A percentile compares a stretch with the other conserved stretches of the same genome.
phyloP scores from a whole-genome alignment of 1,140 invertebrate genomes.

The Saccostrea echinata region DNA sequence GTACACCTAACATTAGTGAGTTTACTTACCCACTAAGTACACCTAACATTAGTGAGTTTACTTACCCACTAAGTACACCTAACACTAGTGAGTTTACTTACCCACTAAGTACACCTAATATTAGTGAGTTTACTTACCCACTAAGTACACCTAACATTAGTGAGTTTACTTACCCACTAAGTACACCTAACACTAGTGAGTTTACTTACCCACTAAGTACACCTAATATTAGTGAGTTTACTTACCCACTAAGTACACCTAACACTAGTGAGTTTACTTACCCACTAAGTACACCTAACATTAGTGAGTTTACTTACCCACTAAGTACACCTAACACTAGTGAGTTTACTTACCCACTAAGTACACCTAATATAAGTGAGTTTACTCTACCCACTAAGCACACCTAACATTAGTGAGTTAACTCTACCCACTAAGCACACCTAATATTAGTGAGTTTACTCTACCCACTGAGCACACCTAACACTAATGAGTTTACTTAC shows the following conservation, averaged over 20 bases:
- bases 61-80: too few relatives aligned
- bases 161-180: conserved; percentile 94
- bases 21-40: conserved; percentile 98
- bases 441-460: conserved; percentile 79
- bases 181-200: conserved; percentile 99
- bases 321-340: conserved; percentile 99
- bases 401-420: conserved; percentile 99
- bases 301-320: conserved; percentile 88
- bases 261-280: too few relatives aligned
- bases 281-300: not conserved
- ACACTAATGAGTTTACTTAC: too few relatives aligned
- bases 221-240: conserved; percentile 28
- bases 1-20: not conserved
- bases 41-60: conserved; percentile 99
- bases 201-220: too few relatives aligned
- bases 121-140: too few relatives aligned
- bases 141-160: not conserved
- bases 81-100: conserved; percentile 83
- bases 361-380: not conserved
- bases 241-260: conserved; percentile 99
- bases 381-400: conserved; percentile 97
- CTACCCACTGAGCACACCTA: conserved; percentile 99
- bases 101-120: conserved; percentile 99
- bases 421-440: too few relatives aligned
- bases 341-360: too few relatives aligned